Base-by-base conservation (phyloP, 2,888 invertebrate species). In the Aelia acuminata region DNA sequence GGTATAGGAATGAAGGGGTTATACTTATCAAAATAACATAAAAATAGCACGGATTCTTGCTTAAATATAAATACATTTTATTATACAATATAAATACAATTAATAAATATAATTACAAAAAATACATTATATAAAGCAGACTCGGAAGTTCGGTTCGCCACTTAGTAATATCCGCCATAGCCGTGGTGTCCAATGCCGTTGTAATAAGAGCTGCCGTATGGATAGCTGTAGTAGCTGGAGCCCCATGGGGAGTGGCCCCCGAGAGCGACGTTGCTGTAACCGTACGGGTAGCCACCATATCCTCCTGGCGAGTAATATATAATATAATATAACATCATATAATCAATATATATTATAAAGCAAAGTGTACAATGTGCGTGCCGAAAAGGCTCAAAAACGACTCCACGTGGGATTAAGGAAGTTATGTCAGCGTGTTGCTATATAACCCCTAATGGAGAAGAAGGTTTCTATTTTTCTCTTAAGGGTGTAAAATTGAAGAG, bases 231-330 rank as follows among this genome's bases (percentile, higher is more conserved):
- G 20, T 48, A 84, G 48, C 84, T 49, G n/a, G 31, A 48, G 8
- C 84, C 84, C 43, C 47, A 84, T 10, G 84, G 84, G 49, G 48
- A 48, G 84, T 31, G 13, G 5, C 84, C 84, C 3, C 50, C 48
- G 1, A 84, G 49, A 13, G 57, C 26, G 26, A 47, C n/a, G 53
- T 15, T 26, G n/a, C 53, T 57, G 43, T 80, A 80, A n/a, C 87
- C 87, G 43, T 87, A 87, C 47, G 57, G 43, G 70, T 87, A 87
- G 13, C 87, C 39, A 10, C 87, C 87, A 31, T 85, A 85, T 22
- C 49, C 84, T 48, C 10, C 1, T 7, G 13, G 35, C 43, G 7
- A 70, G 26, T 26, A 26, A 70, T 70, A 70, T 18, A 43, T 7
- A 43, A 43, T 43, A 43, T 43, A 10, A 43, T 43, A 43, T 43